phyloP scores from a whole-genome alignment of 2,797 vertebrate species.

The Tangara arthus region DNA sequence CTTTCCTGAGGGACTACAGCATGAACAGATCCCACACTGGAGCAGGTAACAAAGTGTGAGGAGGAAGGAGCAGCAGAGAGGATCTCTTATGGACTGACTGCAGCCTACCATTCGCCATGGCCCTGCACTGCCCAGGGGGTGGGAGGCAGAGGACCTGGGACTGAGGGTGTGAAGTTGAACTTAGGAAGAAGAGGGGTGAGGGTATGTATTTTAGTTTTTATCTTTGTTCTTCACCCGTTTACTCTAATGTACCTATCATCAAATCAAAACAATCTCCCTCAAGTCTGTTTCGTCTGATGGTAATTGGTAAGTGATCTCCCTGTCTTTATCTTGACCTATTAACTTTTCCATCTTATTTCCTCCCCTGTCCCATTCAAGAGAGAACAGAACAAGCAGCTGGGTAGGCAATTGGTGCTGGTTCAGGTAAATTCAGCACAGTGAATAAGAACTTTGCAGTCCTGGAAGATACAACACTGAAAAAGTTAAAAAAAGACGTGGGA shows the following conservation, averaged over 20 bases:
- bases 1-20: not conserved
- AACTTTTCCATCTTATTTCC: not conserved
- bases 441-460: not conserved
- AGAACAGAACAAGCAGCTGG: not conserved
- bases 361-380: not conserved
- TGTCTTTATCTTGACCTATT: not conserved
- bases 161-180: not conserved
- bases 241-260: not conserved
- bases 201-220: not conserved
- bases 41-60: not conserved
- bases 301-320: not conserved
- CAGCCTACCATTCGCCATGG: not conserved
- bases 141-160: not conserved
- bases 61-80: not conserved
- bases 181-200: not conserved
- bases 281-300: not conserved
- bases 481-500: not conserved
- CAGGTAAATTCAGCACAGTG: not conserved
- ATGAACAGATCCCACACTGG: fast-evolving
- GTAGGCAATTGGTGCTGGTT: not conserved
- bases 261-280: not conserved
- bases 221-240: not conserved
- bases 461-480: not conserved
- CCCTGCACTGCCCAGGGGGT: fast-evolving
- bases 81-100: not conserved